Conservation (phyloP, 2,113 vertebrate species). For the Castor canadensis region DNA sequence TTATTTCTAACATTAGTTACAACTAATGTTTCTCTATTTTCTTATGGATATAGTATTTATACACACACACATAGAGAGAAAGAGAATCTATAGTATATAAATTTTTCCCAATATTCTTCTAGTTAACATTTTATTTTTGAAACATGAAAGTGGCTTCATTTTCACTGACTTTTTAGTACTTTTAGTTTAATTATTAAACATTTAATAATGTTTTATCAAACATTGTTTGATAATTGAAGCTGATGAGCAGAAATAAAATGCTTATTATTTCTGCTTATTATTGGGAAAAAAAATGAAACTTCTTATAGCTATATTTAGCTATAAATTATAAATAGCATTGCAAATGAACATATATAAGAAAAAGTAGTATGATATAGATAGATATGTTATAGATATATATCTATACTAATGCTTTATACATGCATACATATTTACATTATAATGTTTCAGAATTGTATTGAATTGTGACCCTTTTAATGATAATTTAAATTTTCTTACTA, state of each 20-base stretch:
- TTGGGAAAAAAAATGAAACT: not conserved
- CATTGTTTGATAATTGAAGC: not conserved
- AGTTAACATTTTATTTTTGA: conserved; percentile 22
- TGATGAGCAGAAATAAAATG: not conserved
- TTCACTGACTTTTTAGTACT: not conserved
- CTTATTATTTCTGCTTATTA: not conserved
- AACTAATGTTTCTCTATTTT: not conserved
- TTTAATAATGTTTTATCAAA: not conserved
- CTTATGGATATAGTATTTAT: no score
- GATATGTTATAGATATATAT: not conserved
- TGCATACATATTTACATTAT: not conserved
- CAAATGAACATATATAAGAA: not conserved
- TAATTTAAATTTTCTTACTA: not conserved
- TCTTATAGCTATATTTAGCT: not conserved
- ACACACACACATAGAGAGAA: no score
- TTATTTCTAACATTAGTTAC: not conserved
- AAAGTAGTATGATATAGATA: not conserved
- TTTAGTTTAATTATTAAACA: not conserved
- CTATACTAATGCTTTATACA: not conserved
- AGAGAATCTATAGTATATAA: no score
- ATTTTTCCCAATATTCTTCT: no score
- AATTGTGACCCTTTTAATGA: not conserved
- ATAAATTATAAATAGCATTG: not conserved
- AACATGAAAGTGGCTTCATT: not conserved
- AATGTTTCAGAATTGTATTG: not conserved